phyloP scores from a whole-genome alignment of 2,113 vertebrate species.

The Brachypodius melanocephalos region DNA sequence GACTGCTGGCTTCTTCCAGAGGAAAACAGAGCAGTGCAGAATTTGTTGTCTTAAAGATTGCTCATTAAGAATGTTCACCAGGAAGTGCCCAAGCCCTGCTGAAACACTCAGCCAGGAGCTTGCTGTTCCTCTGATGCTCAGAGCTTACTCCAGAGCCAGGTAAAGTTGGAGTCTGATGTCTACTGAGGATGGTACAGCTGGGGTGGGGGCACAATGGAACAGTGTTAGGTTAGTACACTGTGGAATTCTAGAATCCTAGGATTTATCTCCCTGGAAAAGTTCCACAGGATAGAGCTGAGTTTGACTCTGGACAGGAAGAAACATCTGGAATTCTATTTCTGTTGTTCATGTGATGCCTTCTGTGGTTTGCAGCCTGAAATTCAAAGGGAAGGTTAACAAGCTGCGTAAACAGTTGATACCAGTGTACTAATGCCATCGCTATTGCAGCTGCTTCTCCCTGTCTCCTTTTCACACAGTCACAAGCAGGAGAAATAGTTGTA shows the following conservation, averaged over 20 bases:
- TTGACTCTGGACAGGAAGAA: background rate
- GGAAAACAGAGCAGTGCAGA: background rate
- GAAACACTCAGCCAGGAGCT: background rate
- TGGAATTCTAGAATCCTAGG: background rate
- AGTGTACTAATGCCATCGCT: background rate
- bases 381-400: background rate
- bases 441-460: background rate
- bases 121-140: background rate
- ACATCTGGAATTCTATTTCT: background rate
- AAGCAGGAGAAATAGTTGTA: background rate
- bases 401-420: background rate
- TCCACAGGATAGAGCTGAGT: background rate
- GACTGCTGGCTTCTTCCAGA: background rate
- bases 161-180: background rate
- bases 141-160: background rate
- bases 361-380: background rate
- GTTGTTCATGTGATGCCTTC: background rate
- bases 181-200: background rate
- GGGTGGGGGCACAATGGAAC: background rate
- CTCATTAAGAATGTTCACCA: background rate
- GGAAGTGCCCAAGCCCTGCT: background rate
- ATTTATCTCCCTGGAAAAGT: background rate
- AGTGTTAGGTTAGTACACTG: background rate
- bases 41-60: background rate
- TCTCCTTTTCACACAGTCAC: background rate